Evolutionary conservation across 2,888 invertebrate species (phyloP), one percentile per base, ranked within the genome.

Genomic region (Drosophila sordidapex): DNA sequence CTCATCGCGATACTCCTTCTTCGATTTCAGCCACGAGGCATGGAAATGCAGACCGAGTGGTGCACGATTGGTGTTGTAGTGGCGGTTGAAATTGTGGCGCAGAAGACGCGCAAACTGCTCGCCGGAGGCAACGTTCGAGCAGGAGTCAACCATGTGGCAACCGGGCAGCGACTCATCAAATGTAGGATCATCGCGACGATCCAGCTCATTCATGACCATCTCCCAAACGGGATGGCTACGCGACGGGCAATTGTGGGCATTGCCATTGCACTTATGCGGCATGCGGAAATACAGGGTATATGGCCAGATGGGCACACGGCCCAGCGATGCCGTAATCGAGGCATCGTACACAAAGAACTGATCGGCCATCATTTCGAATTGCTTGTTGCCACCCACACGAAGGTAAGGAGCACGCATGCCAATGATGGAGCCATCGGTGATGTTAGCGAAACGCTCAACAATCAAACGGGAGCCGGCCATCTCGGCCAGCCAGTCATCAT

Each of bases 331-430:
- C 1, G 98, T 98, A 91, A 99, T 98, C 15, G 98, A 98, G 31
- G 98, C 97, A 92, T 99, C 99, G 92, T 98, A 99, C 10, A 97
- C 96, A 93, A 98, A 98, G 94, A 97, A 97, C 92, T 98, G 97
- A 93, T 98, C 98, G 64, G 97, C 96, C 98, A 99, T 98, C 98
- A 98, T 98, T 93, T 98, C 97, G 93, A 98, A 99, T 94, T 98
- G 98, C 89, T 96, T 97, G 94, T 98, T 98, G 74, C 98, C 98
- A 75, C 98, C 98, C 0, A 98, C 97, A 61, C 98, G 95, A 61
- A 98, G 94, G 91, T 97, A 98, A 6, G 98, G 98, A 2, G 98
- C 98, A 48, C 98, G 95, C 81, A 97, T 94, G 21, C 97, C 97
- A 85, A 98, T 97, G 80, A 98, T 97, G 7, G 97, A 97, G 51